Evolutionary conservation across 2,113 vertebrate species (phyloP).

Genomic region (Chloropsis hardwickii): DNA sequence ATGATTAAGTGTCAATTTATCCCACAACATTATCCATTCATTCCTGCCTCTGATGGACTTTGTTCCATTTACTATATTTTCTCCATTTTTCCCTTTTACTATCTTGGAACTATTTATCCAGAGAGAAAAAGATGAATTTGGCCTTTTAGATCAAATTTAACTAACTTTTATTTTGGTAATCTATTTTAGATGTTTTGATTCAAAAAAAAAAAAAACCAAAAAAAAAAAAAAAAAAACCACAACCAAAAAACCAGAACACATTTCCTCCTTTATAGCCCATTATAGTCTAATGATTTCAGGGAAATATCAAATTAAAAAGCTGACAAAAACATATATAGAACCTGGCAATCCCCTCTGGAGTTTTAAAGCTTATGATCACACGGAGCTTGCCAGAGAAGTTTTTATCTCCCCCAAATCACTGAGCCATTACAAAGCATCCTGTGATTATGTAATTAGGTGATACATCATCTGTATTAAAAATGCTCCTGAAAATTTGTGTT

Average conservation of each 20-base stretch:
- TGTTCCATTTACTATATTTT: not conserved
- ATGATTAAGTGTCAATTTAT: not conserved
- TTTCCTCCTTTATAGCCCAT: constrained; percentile 13
- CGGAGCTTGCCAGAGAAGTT: constrained; percentile 24
- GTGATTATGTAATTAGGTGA: constrained; percentile 39
- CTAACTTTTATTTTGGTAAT: not conserved
- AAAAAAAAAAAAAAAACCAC: not conserved
- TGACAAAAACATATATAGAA: constrained; percentile 18
- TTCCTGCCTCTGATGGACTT: not conserved
- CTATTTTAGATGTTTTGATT: not conserved
- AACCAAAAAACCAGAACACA: not conserved
- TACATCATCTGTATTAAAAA: constrained; percentile 34
- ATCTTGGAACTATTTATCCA: not conserved
- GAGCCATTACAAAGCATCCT: constrained; percentile 36
- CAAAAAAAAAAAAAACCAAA: not conserved
- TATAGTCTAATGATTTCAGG: constrained; percentile 29
- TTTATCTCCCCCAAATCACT: constrained; percentile 51
- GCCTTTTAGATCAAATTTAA: not conserved
- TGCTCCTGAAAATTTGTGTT: not conserved
- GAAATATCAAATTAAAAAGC: constrained; percentile 31
- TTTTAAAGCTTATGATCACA: constrained; percentile 20
- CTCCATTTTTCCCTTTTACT: not conserved
- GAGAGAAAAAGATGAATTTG: not conserved
- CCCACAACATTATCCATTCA: not conserved
- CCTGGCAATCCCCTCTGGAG: not conserved